phyloP scores from a whole-genome alignment of 2,113 vertebrate species.

The Periophthalmus modestus region DNA sequence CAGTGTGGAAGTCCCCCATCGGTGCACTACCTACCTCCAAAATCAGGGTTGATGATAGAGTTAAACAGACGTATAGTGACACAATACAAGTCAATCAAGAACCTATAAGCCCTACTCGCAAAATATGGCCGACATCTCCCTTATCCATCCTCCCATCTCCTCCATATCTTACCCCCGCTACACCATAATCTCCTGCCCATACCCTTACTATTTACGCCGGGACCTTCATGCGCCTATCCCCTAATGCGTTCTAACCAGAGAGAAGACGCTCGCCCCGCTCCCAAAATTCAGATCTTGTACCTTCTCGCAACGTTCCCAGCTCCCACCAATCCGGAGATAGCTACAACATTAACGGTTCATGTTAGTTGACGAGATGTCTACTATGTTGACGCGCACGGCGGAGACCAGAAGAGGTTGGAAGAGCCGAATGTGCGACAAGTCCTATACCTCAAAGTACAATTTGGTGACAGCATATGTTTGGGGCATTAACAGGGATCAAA shows the following conservation, averaged over 20 bases:
- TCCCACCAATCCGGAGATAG: constrained; percentile 81
- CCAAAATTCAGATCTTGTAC: constrained; percentile 48
- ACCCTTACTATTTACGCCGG: constrained; percentile 87
- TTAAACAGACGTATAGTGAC: constrained; percentile 78
- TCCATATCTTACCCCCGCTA: constrained; percentile 82
- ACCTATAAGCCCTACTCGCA: constrained; percentile 79
- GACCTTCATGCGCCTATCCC: constrained; percentile 80
- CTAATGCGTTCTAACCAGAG: constrained; percentile 80
- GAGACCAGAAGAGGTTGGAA: constrained; percentile 96
- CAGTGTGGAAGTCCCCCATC: constrained; percentile 54
- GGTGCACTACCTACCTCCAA: constrained; percentile 56
- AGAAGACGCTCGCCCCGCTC: constrained; percentile 57
- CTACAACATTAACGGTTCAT: constrained; percentile 87
- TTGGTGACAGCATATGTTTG: constrained; percentile 95
- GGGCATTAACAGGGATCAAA: constrained; percentile 98
- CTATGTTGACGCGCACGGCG: constrained; percentile 90
- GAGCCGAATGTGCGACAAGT: constrained; percentile 97
- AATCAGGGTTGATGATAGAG: constrained; percentile 92
- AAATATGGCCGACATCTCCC: constrained; percentile 82
- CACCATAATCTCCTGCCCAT: constrained; percentile 82
- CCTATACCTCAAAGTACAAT: constrained; percentile 99
- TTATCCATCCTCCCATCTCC: constrained; percentile 83
- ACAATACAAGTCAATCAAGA: constrained; percentile 84
- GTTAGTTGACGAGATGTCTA: constrained; percentile 98
- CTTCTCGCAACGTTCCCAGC: constrained; percentile 68